Percentiles rank a stretch among this genome's conserved stretches.
These are phyloP conservation scores for Cottus gobio DNA, from an alignment of 2,113 vertebrate species.

Conservation along the genomic window DNA sequence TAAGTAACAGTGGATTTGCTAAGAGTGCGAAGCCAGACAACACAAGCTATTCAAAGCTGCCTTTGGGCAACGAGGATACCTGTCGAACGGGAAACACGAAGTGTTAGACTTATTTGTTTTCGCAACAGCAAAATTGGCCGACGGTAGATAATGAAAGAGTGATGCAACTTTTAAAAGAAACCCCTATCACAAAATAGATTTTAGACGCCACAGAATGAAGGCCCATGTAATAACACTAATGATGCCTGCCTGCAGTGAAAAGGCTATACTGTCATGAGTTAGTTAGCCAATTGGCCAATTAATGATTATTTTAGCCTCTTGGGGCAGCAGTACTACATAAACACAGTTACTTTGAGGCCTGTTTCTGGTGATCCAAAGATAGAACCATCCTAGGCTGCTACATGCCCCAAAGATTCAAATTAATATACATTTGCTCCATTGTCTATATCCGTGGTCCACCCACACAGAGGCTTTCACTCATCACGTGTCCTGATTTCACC, in stretches of 20 bases:
- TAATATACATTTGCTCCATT: neutral
- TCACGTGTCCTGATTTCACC: neutral
- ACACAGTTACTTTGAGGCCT: neutral
- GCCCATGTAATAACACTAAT: neutral
- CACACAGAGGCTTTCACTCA: neutral
- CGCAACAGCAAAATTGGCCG: neutral
- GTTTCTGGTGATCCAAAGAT: too few relatives aligned
- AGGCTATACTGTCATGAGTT: neutral
- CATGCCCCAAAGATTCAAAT: neutral
- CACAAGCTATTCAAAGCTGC: neutral
- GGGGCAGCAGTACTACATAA: neutral
- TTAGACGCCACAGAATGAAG: neutral
- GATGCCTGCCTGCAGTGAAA: neutral
- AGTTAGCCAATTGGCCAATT: neutral
- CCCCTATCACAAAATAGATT: neutral
- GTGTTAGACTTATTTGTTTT: neutral
- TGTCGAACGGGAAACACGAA: neutral
- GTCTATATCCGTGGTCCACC: neutral
- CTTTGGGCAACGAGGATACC: neutral
- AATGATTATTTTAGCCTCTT: neutral
- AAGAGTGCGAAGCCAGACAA: slow-evolving; percentile 3
- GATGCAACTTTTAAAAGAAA: neutral
- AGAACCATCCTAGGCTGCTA: neutral
- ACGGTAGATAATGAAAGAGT: neutral
- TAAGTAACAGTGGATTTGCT: neutral